These are phyloP conservation scores for Sinonovacula constricta DNA, from an alignment of 1,140 invertebrate species.

Conservation along the genomic window DNA sequence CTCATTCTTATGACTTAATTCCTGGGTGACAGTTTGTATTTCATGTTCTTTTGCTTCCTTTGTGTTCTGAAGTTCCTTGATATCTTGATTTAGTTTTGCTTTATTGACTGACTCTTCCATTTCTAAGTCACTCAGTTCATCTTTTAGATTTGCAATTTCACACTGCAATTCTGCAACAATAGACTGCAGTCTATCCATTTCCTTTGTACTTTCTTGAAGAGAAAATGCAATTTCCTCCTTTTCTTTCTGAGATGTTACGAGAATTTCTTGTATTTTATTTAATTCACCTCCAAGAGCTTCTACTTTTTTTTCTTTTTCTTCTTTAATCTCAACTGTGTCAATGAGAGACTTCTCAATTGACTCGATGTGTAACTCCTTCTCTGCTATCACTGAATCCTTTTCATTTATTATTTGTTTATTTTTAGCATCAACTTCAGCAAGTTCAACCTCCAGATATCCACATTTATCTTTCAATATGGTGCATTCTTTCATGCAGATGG, in stretches of 20 bases:
- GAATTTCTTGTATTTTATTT: too few relatives aligned
- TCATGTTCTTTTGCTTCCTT: constrained; percentile 13
- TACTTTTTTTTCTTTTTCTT: background rate
- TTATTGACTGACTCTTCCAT: constrained; percentile 12
- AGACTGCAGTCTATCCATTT: background rate
- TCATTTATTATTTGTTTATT: too few relatives aligned
- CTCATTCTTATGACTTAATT: background rate
- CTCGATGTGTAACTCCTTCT: background rate
- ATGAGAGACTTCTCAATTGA: background rate
- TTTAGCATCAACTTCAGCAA: too few relatives aligned
- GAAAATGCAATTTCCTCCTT: background rate
- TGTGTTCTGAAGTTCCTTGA: constrained; percentile 14
- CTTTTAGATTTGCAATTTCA: background rate
- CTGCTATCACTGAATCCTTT: too few relatives aligned
- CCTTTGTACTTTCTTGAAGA: background rate
- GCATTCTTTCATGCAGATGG: too few relatives aligned
- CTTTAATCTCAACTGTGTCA: background rate
- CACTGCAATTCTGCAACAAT: background rate
- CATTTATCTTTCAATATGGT: too few relatives aligned
- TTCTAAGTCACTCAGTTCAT: background rate
- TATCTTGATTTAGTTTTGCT: constrained; percentile 16
- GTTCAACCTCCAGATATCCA: too few relatives aligned
- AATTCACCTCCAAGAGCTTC: background rate
- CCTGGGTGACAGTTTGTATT: background rate
- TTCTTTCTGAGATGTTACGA: too few relatives aligned